A percentile compares a stretch with the other conserved stretches of the same genome.
Conservation (phyloP, 2,888 invertebrate genomes). For the Cryptocheilus praepositus region DNA sequence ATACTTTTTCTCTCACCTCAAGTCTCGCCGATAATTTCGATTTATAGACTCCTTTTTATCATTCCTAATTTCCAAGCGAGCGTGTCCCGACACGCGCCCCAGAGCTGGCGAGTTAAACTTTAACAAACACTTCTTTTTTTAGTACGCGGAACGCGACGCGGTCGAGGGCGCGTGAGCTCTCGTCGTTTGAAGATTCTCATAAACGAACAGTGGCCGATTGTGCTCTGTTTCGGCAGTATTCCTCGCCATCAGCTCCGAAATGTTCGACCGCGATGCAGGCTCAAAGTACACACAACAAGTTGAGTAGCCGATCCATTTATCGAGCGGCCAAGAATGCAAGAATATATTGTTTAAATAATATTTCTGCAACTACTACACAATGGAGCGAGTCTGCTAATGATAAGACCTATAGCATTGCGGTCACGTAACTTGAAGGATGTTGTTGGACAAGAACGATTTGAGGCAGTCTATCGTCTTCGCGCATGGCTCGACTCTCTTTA, state of each 20-base stretch:
- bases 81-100: constrained; percentile 3
- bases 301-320: constrained; percentile 40
- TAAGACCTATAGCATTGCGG: constrained; percentile 54
- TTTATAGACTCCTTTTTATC: background rate
- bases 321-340: constrained; percentile 52
- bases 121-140: no score
- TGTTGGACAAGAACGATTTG: constrained; percentile 50
- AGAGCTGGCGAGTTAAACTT: no score
- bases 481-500: constrained; percentile 35
- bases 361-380: constrained; percentile 50
- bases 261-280: constrained; percentile 29
- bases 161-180: no score
- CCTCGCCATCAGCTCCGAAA: constrained; percentile 25
- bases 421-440: constrained; percentile 53
- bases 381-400: constrained; percentile 51
- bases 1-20: constrained; percentile 19
- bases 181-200: constrained; percentile 8
- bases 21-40: constrained; percentile 10
- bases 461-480: constrained; percentile 57
- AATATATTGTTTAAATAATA: constrained; percentile 57
- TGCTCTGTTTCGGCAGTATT: no score
- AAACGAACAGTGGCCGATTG: constrained; percentile 5
- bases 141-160: no score
- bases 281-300: constrained; percentile 33
- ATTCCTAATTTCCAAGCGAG: constrained; percentile 9